phyloP scores from a whole-genome alignment of 2,888 invertebrate species.

The Drosophila setosimentum region DNA sequence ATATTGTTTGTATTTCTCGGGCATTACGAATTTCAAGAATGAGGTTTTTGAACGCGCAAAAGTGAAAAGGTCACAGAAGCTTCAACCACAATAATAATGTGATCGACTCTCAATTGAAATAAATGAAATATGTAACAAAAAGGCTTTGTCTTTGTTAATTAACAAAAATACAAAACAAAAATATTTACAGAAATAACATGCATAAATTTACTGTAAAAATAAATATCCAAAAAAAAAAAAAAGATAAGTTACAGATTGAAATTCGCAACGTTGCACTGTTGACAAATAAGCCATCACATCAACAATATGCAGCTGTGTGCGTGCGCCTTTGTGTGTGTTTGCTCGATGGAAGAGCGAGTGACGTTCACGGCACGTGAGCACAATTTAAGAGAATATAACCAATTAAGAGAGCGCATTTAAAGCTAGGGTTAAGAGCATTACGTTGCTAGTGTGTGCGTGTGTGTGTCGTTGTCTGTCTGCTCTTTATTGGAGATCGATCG shows the following conservation, averaged over 20 bases:
- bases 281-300: slow-evolving; percentile 44
- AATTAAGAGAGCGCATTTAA: slow-evolving; percentile 31
- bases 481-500: slow-evolving; percentile 1
- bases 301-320: slow-evolving; percentile 42
- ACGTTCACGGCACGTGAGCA: slow-evolving; percentile 68
- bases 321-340: slow-evolving; percentile 14
- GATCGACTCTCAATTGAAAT: slow-evolving; percentile 50
- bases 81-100: slow-evolving; percentile 18
- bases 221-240: slow-evolving; percentile 38
- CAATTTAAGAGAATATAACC: slow-evolving; percentile 34
- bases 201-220: slow-evolving; percentile 50
- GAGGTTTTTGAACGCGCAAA: slow-evolving; percentile 26
- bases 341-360: slow-evolving; percentile 21
- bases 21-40: slow-evolving; percentile 32
- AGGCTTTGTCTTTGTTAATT: slow-evolving; percentile 50
- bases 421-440: slow-evolving; percentile 38
- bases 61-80: slow-evolving; percentile 18
- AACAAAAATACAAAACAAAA: slow-evolving; percentile 23
- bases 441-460: neutral
- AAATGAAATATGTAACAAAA: slow-evolving; percentile 33
- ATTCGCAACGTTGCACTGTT: slow-evolving; percentile 75
- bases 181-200: slow-evolving; percentile 8
- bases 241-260: slow-evolving; percentile 19
- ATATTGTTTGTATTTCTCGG: slow-evolving; percentile 4
- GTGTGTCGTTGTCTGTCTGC: slow-evolving; percentile 4